These are phyloP conservation scores for Cromileptes altivelis DNA, from an alignment of 2,113 vertebrate species.

Conservation along the genomic window DNA sequence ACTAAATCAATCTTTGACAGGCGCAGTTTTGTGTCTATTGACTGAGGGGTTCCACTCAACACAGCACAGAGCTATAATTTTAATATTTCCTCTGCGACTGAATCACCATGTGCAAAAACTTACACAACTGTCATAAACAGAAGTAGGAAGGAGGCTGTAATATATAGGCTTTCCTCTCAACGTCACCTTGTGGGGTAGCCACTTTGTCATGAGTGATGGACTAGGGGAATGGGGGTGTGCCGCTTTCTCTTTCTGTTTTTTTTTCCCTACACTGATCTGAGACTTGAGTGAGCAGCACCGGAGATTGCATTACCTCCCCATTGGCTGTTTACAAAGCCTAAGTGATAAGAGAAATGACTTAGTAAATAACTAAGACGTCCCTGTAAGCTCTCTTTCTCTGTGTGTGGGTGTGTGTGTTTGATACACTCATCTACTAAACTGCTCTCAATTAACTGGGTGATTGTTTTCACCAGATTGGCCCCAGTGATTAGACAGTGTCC, in stretches of 20 bases:
- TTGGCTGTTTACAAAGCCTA: slow-evolving; percentile 82
- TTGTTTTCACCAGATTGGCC: slow-evolving; percentile 81
- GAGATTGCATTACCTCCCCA: slow-evolving; percentile 79
- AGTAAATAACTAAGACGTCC: slow-evolving; percentile 79
- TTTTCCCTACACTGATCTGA: slow-evolving; percentile 55
- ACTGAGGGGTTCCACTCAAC: slow-evolving; percentile 37
- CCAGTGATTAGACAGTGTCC: slow-evolving; percentile 72
- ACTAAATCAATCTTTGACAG: slow-evolving; percentile 76
- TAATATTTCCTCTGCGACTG: slow-evolving; percentile 17
- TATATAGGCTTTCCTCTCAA: slow-evolving; percentile 40
- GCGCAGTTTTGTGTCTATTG: slow-evolving; percentile 47
- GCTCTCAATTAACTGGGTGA: slow-evolving; percentile 83
- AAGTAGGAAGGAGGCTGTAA: slow-evolving; percentile 16
- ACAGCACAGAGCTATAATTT: slow-evolving; percentile 33
- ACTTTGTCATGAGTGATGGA: slow-evolving; percentile 66
- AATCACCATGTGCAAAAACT: slow-evolving; percentile 22
- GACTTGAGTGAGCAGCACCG: slow-evolving; percentile 70
- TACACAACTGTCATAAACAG: slow-evolving; percentile 33
- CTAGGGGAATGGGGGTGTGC: slow-evolving; percentile 13
- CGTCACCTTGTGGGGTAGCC: slow-evolving; percentile 28
- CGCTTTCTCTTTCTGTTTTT: not conserved
- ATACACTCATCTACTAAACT: slow-evolving; percentile 76
- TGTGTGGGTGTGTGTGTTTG: slow-evolving; percentile 48
- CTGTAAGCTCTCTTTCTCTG: slow-evolving; percentile 65
- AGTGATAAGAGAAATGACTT: slow-evolving; percentile 82